Percentiles rank a stretch among this genome's conserved stretches.
These are phyloP conservation scores for Proteles cristata DNA, from an alignment of 2,113 vertebrate genomes.

Conservation along the genomic window DNA sequence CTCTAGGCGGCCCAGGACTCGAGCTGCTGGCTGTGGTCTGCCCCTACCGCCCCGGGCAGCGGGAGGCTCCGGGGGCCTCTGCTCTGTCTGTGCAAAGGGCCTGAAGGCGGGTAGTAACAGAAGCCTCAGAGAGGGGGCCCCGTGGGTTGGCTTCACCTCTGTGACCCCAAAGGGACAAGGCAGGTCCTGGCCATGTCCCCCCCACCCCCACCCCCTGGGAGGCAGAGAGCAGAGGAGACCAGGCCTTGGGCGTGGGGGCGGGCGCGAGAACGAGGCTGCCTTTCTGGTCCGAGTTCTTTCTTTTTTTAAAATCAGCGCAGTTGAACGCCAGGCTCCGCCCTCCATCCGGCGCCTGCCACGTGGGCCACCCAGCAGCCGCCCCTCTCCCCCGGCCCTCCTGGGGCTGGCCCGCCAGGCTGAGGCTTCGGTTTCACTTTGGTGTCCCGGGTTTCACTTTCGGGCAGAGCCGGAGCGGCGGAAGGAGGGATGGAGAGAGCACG, in stretches of 20 bases:
- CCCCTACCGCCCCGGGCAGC: not conserved
- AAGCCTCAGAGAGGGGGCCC: not conserved
- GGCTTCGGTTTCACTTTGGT: conserved; percentile 64
- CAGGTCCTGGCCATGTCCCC: not conserved
- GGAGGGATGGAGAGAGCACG: not conserved
- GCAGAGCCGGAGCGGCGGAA: not conserved
- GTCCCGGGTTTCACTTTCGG: conserved; percentile 70
- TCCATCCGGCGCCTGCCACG: conserved; percentile 46
- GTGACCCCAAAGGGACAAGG: not conserved
- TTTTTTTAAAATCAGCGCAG: conserved; percentile 58
- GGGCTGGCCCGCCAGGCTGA: not conserved
- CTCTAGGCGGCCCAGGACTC: not conserved
- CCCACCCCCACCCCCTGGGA: not conserved
- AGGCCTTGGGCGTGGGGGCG: not conserved
- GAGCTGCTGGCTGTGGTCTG: not conserved
- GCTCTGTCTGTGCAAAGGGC: not conserved
- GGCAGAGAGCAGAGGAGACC: not conserved
- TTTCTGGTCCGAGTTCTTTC: not conserved
- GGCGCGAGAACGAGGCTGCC: not conserved
- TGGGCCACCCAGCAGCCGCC: conserved; percentile 12
- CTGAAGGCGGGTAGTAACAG: not conserved
- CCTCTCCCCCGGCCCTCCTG: not conserved
- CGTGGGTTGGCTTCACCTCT: not conserved
- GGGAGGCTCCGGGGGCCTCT: not conserved
- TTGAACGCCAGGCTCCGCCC: conserved; percentile 9